Evolutionary conservation across 2,113 vertebrate genomes (phyloP).

Genomic region (Ciconia boyciana): DNA sequence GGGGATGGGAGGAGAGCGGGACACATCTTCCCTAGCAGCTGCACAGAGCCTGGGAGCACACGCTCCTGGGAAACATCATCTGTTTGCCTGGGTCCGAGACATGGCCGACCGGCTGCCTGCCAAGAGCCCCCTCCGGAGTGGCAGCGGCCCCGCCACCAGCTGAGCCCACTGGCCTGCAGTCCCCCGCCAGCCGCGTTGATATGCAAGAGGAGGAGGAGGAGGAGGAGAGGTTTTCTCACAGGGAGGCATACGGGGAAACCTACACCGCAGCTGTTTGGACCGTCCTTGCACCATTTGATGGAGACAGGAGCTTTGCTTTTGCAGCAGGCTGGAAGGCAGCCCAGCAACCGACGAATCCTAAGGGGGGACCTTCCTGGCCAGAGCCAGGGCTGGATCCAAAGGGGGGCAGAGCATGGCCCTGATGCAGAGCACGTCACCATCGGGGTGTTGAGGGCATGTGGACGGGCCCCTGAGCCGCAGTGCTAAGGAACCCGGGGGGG

Average conservation of each 20-base stretch:
- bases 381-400: neutral
- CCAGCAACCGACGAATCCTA: neutral
- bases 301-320: neutral
- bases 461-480: neutral
- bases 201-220: neutral
- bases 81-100: accelerated
- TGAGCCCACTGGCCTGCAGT: neutral
- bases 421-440: accelerated
- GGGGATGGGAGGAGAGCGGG: neutral
- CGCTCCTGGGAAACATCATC: neutral
- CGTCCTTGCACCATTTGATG: neutral
- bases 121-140: neutral
- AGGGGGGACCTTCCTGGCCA: neutral
- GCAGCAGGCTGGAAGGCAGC: neutral
- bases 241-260: neutral
- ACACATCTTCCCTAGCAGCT: neutral
- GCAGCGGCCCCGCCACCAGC: neutral
- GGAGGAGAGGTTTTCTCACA: neutral
- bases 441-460: neutral
- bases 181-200: neutral
- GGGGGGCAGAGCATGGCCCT: neutral
- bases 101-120: neutral
- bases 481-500: accelerated
- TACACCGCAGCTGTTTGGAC: neutral
- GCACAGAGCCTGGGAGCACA: neutral